These are phyloP conservation scores for Drosophila lacicola DNA, from an alignment of 2,888 invertebrate species.

Conservation along the genomic window DNA sequence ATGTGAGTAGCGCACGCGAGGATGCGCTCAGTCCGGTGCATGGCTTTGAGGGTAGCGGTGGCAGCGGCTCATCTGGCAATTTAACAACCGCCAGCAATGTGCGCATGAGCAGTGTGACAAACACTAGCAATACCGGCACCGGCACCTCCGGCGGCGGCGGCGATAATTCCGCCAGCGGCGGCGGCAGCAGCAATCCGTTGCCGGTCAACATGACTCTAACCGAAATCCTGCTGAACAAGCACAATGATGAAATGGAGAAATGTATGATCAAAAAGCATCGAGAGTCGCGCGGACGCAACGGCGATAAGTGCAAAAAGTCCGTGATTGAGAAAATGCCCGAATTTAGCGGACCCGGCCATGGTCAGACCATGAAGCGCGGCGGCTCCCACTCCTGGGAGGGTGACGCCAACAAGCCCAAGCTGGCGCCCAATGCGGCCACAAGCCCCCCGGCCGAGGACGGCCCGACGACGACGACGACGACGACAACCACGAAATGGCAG, in stretches of 20 bases:
- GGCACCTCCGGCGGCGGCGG: slow-evolving; percentile 75
- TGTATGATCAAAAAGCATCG: slow-evolving; percentile 90
- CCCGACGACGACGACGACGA: background rate
- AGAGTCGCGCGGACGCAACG: slow-evolving; percentile 86
- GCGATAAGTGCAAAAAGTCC: slow-evolving; percentile 84
- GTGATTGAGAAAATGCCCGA: slow-evolving; percentile 80
- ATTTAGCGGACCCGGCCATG: slow-evolving; percentile 75
- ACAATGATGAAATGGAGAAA: slow-evolving; percentile 94
- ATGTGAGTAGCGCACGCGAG: slow-evolving; percentile 80
- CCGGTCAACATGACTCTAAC: slow-evolving; percentile 86
- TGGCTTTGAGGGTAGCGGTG: slow-evolving; percentile 86
- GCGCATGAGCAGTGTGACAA: slow-evolving; percentile 86
- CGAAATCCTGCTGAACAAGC: slow-evolving; percentile 88
- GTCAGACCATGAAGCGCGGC: slow-evolving; percentile 88
- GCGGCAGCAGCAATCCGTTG: slow-evolving; percentile 84
- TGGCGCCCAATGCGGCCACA: slow-evolving; percentile 2
- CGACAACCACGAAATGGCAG: slow-evolving; percentile 9
- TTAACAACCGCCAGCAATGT: slow-evolving; percentile 87
- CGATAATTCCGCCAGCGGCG: slow-evolving; percentile 24
- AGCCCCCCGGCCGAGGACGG: background rate
- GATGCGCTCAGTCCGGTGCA: slow-evolving; percentile 82
- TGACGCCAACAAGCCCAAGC: slow-evolving; percentile 87
- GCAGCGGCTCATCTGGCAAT: slow-evolving; percentile 88
- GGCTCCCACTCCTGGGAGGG: slow-evolving; percentile 88
- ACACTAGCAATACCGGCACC: slow-evolving; percentile 85